These are phyloP conservation scores for Pyrgilauda ruficollis DNA, from an alignment of 2,113 vertebrate genomes.

Conservation along the genomic window DNA sequence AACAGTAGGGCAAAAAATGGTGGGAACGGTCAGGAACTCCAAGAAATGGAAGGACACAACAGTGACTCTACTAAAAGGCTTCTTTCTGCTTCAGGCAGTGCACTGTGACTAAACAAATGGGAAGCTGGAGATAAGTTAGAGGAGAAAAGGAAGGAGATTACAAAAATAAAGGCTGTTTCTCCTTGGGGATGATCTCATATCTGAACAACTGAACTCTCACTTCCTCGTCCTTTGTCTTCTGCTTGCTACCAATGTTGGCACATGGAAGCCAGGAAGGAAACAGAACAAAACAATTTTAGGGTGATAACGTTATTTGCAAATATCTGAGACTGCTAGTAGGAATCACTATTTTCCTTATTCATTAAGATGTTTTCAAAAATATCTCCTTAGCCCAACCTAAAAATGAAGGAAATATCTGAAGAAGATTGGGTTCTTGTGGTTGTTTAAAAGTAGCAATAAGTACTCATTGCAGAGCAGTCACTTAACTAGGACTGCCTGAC, in stretches of 20 bases:
- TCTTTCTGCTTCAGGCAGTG: background rate
- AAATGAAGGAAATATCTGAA: background rate
- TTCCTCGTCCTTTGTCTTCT: slow-evolving; percentile 27
- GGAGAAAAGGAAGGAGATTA: background rate
- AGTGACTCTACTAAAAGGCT: background rate
- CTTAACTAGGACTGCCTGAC: background rate
- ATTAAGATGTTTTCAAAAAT: background rate
- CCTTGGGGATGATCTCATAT: background rate
- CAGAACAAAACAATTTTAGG: background rate
- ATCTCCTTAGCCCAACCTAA: background rate
- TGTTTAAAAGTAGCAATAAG: background rate
- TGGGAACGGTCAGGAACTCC: background rate
- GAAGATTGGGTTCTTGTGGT: background rate
- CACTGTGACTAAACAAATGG: background rate
- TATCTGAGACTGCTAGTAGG: background rate
- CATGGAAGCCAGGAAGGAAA: slow-evolving; percentile 7
- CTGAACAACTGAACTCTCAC: slow-evolving; percentile 4
- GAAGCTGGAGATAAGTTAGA: background rate
- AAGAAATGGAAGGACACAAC: background rate
- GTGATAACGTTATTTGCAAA: background rate
- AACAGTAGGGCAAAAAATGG: background rate
- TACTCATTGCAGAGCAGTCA: background rate
- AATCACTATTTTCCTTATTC: background rate
- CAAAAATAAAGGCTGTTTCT: slow-evolving; percentile 23
- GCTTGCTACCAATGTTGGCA: background rate